Percentiles rank a stretch among this genome's conserved stretches.
Conservation (phyloP, 2,797 vertebrate species). For the Semotilus atromaculatus region DNA sequence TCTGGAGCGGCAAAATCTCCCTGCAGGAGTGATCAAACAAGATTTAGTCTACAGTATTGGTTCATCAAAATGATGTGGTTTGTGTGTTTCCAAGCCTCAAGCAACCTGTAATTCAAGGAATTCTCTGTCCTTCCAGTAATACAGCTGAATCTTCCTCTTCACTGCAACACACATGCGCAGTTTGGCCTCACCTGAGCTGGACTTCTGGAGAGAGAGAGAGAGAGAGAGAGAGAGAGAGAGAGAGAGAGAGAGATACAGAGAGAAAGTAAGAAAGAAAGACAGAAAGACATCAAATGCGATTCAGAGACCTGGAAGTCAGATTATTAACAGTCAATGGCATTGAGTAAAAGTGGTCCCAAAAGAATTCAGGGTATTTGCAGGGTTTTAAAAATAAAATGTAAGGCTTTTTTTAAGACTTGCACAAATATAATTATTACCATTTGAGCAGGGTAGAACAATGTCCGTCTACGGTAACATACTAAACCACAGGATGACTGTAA, state of each 20-base stretch:
- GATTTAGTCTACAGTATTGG: neutral
- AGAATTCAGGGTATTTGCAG: neutral
- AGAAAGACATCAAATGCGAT: too few relatives aligned
- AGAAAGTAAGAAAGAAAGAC: neutral
- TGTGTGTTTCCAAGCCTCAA: neutral
- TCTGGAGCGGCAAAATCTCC: conserved; percentile 94
- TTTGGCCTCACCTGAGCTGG: conserved; percentile 85
- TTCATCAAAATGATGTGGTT: neutral
- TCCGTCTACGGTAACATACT: neutral
- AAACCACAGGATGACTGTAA: neutral
- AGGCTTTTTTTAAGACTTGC: neutral
- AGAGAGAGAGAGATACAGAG: neutral
- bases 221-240: neutral
- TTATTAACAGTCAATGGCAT: neutral
- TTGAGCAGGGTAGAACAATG: neutral
- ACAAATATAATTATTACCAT: neutral
- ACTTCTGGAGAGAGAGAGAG: conserved; percentile 74
- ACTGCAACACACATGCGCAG: conserved; percentile 96
- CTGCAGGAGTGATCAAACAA: conserved; percentile 66
- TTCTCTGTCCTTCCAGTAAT: conserved; percentile 97
- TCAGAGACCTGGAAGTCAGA: too few relatives aligned
- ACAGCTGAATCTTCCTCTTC: conserved; percentile 94
- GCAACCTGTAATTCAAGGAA: conserved; percentile 93
- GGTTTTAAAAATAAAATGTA: neutral
- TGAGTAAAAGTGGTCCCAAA: neutral